These are phyloP conservation scores for Melanerpes formicivorus DNA, from an alignment of 2,113 vertebrate genomes.

Conservation along the genomic window DNA sequence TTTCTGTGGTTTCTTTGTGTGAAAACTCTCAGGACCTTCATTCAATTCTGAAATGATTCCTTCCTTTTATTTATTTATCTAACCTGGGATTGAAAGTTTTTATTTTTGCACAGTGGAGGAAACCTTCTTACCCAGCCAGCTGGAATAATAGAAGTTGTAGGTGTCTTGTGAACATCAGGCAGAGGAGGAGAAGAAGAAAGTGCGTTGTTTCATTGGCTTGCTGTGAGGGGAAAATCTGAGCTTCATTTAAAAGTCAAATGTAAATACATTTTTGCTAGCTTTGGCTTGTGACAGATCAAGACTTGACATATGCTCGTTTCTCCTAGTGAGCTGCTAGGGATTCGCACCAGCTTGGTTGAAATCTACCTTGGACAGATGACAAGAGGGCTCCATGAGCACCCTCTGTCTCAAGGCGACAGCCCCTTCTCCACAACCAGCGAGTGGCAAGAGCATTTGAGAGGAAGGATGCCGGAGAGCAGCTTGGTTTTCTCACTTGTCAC, in stretches of 20 bases:
- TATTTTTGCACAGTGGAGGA: background rate
- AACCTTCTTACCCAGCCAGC: background rate
- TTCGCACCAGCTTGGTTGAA: background rate
- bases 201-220: background rate
- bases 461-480: background rate
- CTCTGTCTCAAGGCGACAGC: background rate
- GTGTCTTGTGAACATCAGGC: background rate
- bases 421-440: background rate
- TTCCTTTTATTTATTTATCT: background rate
- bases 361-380: background rate
- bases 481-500: conserved; percentile 54
- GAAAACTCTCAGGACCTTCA: background rate
- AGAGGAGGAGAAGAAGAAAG: background rate
- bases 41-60: background rate
- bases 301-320: conserved; percentile 37
- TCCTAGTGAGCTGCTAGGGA: background rate
- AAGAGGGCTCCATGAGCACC: background rate
- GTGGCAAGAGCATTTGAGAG: background rate
- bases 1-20: background rate
- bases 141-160: conserved; percentile 18
- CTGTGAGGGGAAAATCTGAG: background rate
- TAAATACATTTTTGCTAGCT: conserved; percentile 41
- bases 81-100: background rate
- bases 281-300: background rate
- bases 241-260: conserved; percentile 35